Evolutionary conservation across 2,888 invertebrate species (phyloP).

Genomic region (Napeogenes inachia): DNA sequence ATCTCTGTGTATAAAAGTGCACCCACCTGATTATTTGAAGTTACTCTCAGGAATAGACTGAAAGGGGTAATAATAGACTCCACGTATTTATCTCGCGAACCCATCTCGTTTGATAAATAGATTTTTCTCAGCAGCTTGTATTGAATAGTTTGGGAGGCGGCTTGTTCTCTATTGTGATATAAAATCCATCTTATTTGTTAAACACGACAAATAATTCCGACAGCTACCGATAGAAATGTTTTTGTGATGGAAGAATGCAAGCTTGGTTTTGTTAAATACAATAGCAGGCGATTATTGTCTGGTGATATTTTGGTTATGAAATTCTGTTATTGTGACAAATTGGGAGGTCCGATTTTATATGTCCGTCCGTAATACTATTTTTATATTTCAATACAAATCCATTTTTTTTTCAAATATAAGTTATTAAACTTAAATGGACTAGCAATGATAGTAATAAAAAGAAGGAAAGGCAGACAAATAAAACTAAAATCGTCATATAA

Average conservation of each 20-base stretch:
- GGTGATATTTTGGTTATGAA: slow-evolving; percentile 70
- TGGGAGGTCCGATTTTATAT: slow-evolving; percentile 59
- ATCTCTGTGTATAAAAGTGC: slow-evolving; percentile 22
- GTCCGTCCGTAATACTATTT: slow-evolving; percentile 46
- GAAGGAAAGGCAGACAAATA: no score
- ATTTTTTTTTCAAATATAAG: no score
- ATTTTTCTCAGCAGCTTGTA: slow-evolving; percentile 61
- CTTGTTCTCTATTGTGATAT: slow-evolving; percentile 62
- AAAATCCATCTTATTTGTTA: slow-evolving; percentile 69
- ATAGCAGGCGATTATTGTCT: slow-evolving; percentile 57
- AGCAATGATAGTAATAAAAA: no score
- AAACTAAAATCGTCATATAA: slow-evolving; percentile 5
- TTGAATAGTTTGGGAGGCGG: slow-evolving; percentile 53
- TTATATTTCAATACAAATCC: background rate
- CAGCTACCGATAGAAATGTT: slow-evolving; percentile 71
- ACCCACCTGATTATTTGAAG: slow-evolving; percentile 26
- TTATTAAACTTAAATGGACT: no score
- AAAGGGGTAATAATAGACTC: slow-evolving; percentile 70
- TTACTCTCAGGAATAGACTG: slow-evolving; percentile 42
- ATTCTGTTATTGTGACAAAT: slow-evolving; percentile 72
- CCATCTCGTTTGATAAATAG: slow-evolving; percentile 72
- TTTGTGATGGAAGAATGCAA: slow-evolving; percentile 61
- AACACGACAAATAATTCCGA: slow-evolving; percentile 70
- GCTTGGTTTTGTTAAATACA: slow-evolving; percentile 58
- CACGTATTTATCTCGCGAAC: slow-evolving; percentile 60